Percentiles rank a stretch among this genome's conserved stretches.
Evolutionary conservation across 2,888 invertebrate genomes (phyloP).

Genomic region (Eupithecia inturbata): DNA sequence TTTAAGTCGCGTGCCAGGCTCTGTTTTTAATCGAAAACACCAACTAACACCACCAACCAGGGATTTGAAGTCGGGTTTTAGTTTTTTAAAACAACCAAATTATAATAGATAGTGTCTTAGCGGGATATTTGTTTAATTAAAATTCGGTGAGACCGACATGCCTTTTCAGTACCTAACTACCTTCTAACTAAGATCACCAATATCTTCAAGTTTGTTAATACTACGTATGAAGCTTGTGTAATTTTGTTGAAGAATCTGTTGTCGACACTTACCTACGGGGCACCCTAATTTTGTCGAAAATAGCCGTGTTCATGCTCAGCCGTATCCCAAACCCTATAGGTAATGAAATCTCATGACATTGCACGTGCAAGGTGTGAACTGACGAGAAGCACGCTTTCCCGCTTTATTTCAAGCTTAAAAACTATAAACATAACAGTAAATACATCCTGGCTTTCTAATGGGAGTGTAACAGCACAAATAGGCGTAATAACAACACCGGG

Average conservation of each 20-base stretch:
- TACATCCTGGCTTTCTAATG: conserved; percentile 64
- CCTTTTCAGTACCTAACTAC: conserved; percentile 25
- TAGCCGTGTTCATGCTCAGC: conserved; percentile 55
- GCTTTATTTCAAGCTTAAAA: conserved; percentile 71
- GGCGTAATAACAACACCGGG: conserved; percentile 39
- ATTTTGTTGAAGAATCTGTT: conserved; percentile 49
- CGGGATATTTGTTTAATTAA: no score
- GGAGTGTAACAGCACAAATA: conserved; percentile 55
- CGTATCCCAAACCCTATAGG: conserved; percentile 57
- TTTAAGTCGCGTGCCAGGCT: no score
- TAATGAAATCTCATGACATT: conserved; percentile 76
- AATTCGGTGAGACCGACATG: conserved; percentile 16
- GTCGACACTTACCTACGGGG: conserved; percentile 37
- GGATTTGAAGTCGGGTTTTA: no score
- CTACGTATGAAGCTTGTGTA: conserved; percentile 41
- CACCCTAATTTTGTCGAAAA: conserved; percentile 62
- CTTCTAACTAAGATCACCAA: not conserved
- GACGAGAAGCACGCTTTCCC: conserved; percentile 68
- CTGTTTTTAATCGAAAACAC: no score
- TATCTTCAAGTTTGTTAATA: conserved; percentile 25
- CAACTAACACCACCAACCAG: no score
- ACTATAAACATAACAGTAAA: conserved; percentile 68
- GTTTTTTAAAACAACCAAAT: no score
- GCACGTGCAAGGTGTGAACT: conserved; percentile 77
- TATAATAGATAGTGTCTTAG: no score